phyloP scores from a whole-genome alignment of 2,888 invertebrate genomes.

The Leucozona laternaria region DNA sequence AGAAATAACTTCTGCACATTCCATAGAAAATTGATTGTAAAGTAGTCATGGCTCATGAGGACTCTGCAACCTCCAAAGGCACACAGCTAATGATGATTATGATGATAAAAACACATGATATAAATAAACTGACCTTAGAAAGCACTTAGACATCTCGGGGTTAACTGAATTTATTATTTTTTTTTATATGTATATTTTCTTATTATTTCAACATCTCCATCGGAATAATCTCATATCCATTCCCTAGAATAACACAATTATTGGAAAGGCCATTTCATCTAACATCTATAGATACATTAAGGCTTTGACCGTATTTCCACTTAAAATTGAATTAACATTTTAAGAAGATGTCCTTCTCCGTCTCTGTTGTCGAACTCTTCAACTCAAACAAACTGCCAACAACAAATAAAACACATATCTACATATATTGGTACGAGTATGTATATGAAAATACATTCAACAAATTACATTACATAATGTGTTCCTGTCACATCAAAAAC shows the following conservation, averaged over 20 bases:
- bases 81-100: not conserved
- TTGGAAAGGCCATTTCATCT: conserved; percentile 13
- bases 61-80: too few relatives aligned
- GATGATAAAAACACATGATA: not conserved
- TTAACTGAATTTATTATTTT: conserved; percentile 69
- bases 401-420: not conserved
- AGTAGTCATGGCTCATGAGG: too few relatives aligned
- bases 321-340: conserved; percentile 63
- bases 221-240: conserved; percentile 14
- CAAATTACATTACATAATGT: conserved; percentile 13
- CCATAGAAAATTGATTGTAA: too few relatives aligned
- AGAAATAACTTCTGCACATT: too few relatives aligned
- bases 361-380: not conserved
- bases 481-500: conserved; percentile 56
- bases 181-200: conserved; percentile 31
- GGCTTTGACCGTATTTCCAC: conserved; percentile 16
- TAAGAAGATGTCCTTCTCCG: not conserved
- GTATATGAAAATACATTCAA: not conserved
- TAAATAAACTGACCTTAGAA: conserved; percentile 6
- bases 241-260: conserved; percentile 46
- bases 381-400: conserved; percentile 29
- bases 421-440: not conserved
- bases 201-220: conserved; percentile 30
- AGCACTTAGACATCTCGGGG: conserved; percentile 30
- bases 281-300: conserved; percentile 7